Evolutionary conservation across 30 jellyfish, hydroid and myxozoan species (phyloP).

Genomic region (Hydra vulgaris): DNA sequence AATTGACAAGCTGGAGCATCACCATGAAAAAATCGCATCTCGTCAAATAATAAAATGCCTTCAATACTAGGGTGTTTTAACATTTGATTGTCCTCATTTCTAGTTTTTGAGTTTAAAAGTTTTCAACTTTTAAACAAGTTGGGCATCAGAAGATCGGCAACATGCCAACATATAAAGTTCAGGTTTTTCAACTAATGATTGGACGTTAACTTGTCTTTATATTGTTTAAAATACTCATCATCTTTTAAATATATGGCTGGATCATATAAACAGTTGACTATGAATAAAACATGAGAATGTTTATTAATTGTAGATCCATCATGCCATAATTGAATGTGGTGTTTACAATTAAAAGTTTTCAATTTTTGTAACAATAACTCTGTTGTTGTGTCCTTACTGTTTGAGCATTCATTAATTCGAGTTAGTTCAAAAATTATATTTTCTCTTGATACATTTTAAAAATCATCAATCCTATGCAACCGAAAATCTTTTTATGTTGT

Average conservation of each 20-base stretch:
- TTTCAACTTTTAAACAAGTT: slow-evolving; percentile 3
- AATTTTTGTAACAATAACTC: slow-evolving; percentile 1
- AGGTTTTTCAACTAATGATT: slow-evolving; percentile 11
- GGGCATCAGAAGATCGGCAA: background rate
- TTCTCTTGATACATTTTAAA: too few relatives aligned
- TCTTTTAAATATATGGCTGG: slow-evolving; percentile 2
- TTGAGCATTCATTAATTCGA: too few relatives aligned
- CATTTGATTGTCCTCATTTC: slow-evolving; percentile 1
- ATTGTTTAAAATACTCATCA: background rate
- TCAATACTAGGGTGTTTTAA: background rate
- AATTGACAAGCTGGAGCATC: slow-evolving; percentile 28
- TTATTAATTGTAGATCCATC: background rate
- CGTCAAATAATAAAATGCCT: too few relatives aligned
- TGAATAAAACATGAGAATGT: background rate
- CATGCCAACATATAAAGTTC: slow-evolving; percentile 13
- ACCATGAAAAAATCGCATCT: slow-evolving; percentile 6
- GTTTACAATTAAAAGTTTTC: background rate
- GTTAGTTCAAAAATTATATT: too few relatives aligned
- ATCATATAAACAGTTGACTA: background rate
- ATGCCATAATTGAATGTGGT: too few relatives aligned
- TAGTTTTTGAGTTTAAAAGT: too few relatives aligned
- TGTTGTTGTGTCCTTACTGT: too few relatives aligned
- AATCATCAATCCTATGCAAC: too few relatives aligned
- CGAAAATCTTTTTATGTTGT: too few relatives aligned
- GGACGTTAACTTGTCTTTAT: slow-evolving; percentile 3